Evolutionary conservation across 2,888 invertebrate species (phyloP).

Genomic region (Conus canariensis): DNA sequence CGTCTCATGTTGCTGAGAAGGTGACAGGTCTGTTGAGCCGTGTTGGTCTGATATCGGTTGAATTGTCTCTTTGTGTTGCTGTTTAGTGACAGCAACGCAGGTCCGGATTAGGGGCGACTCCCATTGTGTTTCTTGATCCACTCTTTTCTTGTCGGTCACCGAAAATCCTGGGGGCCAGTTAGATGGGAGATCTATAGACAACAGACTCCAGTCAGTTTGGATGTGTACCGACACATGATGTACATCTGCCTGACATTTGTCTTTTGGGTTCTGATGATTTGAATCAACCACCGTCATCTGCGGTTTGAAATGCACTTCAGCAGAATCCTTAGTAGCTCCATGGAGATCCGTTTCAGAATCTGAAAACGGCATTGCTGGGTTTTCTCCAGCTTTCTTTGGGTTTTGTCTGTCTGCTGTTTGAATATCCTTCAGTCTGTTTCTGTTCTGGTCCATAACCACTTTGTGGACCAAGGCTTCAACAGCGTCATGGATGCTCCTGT

Average conservation of each 20-base stretch:
- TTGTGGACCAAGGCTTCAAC: constrained; percentile 29
- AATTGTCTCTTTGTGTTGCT: not conserved
- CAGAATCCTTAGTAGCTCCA: not conserved
- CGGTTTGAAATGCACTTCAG: not conserved
- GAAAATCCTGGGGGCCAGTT: not conserved
- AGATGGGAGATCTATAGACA: not conserved
- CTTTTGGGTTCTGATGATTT: not conserved
- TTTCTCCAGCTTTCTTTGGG: not conserved
- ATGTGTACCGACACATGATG: constrained; percentile 12
- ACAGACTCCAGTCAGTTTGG: constrained; percentile 33
- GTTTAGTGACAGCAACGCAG: not conserved
- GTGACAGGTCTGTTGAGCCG: too few species aligned
- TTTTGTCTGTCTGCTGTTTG: not conserved
- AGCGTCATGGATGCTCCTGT: not conserved
- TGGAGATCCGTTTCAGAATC: not conserved
- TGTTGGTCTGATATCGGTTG: not conserved
- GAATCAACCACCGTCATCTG: not conserved
- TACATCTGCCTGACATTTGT: too few species aligned
- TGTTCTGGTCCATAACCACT: constrained; percentile 30
- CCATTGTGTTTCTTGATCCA: constrained; percentile 30
- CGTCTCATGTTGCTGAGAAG: not conserved
- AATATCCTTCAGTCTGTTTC: not conserved
- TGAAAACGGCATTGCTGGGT: not conserved
- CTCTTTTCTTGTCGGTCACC: not conserved
- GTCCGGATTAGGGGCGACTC: not conserved